Base-by-base conservation (phyloP, 2,797 vertebrate species). In the Clarias platycephalus region DNA sequence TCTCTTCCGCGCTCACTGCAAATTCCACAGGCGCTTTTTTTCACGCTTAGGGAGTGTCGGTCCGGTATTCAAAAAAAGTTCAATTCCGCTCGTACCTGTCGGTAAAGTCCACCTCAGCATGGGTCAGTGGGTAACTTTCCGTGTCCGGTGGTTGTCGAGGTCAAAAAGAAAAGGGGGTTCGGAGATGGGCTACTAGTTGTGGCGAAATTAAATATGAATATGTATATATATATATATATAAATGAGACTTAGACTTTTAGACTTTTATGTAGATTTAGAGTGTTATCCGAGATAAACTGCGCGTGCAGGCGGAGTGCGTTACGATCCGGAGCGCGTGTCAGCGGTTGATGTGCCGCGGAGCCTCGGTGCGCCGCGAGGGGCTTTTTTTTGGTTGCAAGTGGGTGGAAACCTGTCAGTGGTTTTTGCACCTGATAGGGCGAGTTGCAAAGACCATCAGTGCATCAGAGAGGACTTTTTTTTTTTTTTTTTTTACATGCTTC, bases 351-450 rank as follows among this genome's bases (percentile, higher is more conserved):
- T 90, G 94, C 92, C 91, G 92, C 91, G 91, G 62, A 86, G 91
- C 90, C 92, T 94, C 94, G 92, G 93, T 92, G 92, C 94, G 93
- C 94, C 89, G 93, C 90, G 93, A 94, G 93, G 82, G 83, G 91
- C 91, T 94, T 94, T 93, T 53, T 93, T 94, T 93, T 92, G 93
- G 91, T 94, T 93, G 92, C 91, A 92, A 91, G 95, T 95, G 95
- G 95, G 95, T 94, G 95, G 95, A 95, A 95, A 95, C 95, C 93
- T 95, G 95, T 95, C 93, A 93, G 94, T 90, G 93, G 93, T 94
- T 94, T 95, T 94, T 95, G 94, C 94, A 95, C 95, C 95, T 96
- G 95, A 96, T 95, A 96, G 95, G 95, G 92, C 94, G 91, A 95
- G 94, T 93, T 88, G 87, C 83, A 91, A 90, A 92, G 92, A 93